A percentile compares a stretch with the other conserved stretches of the same genome.
Evolutionary conservation across 2,888 invertebrate genomes (phyloP).

Genomic region (Clanis bilineata): DNA sequence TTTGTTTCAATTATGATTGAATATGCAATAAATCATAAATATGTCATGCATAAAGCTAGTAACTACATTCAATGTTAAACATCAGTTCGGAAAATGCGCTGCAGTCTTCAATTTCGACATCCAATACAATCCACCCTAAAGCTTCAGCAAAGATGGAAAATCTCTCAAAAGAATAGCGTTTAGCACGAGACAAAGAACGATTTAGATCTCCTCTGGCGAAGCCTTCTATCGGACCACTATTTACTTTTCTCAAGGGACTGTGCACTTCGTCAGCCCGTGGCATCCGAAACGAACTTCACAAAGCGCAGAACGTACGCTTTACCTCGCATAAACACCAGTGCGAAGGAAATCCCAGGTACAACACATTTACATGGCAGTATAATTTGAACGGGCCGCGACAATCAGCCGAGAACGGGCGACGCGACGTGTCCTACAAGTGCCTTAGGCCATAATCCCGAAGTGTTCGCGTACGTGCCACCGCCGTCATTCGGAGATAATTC

Average conservation of each 20-base stretch:
- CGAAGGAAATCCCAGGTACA: slow-evolving; percentile 48
- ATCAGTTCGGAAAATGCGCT: slow-evolving; percentile 44
- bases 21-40: background rate
- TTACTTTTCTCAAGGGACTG: slow-evolving; percentile 70
- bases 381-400: slow-evolving; percentile 47
- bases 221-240: slow-evolving; percentile 70
- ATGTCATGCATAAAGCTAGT: background rate
- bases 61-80: slow-evolving; percentile 26
- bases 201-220: slow-evolving; percentile 68
- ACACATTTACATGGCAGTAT: slow-evolving; percentile 46
- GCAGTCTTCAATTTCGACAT: slow-evolving; percentile 59
- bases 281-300: slow-evolving; percentile 58
- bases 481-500: slow-evolving; percentile 75
- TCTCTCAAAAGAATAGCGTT: slow-evolving; percentile 78
- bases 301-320: slow-evolving; percentile 52
- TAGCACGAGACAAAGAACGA: slow-evolving; percentile 77
- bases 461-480: slow-evolving; percentile 66
- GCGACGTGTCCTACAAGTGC: slow-evolving; percentile 59
- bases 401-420: slow-evolving; percentile 44
- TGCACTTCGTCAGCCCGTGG: slow-evolving; percentile 56
- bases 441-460: slow-evolving; percentile 64
- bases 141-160: slow-evolving; percentile 70
- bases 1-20: background rate
- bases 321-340: slow-evolving; percentile 35
- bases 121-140: slow-evolving; percentile 63